Evolutionary conservation across 2,113 vertebrate genomes (phyloP), one percentile per base, ranked within the genome.

Genomic region (Emydura subglobosa): DNA sequence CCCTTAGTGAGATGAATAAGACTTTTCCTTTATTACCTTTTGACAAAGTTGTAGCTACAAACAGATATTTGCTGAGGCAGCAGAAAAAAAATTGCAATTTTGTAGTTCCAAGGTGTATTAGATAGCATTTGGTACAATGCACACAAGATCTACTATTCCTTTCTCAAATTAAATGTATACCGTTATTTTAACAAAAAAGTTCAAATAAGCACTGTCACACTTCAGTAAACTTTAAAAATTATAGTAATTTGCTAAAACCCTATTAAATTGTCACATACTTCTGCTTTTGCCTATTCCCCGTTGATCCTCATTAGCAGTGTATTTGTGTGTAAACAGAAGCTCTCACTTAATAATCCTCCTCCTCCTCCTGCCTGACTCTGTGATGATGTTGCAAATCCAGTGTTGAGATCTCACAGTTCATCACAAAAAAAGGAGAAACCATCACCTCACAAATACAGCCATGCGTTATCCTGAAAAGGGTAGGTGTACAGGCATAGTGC

Each of bases 1-100:
- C 44, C 88, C 87, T 92, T 79, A 95, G 89, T 7, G 13, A 97
- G 89, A 97, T 94, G 91, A 96, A 96, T 88, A 96, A 95, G 39
- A 74, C 95, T 97, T 97, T 94, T 95, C 25, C 83, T 98, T 98
- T 98, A 98, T 95, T 97, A 93, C 86, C 57, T 92, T 97, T 95
- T 97, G 91, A 97, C 84, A 98, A 97, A 97, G 87, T 84, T 95
- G 83, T 94, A 96, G 79, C 96, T 89, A 90, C 85, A 94, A 97
- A 96, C 1, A 93, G 25, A 6, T 65, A 80, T 85, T 88, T 96
- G 96, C 95, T 97, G 97, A 98, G 51, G 57, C 54, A 94, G 93
- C 95, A 96, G 74, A 91, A 97, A 95, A 97, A 95, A 86, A 72
- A 79, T 81, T 95, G 61, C 47, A 68, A 27, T 94, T 96, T 93